Conservation (phyloP, 2,888 invertebrate genomes). For the Acanthococcus lagerstroemiae region DNA sequence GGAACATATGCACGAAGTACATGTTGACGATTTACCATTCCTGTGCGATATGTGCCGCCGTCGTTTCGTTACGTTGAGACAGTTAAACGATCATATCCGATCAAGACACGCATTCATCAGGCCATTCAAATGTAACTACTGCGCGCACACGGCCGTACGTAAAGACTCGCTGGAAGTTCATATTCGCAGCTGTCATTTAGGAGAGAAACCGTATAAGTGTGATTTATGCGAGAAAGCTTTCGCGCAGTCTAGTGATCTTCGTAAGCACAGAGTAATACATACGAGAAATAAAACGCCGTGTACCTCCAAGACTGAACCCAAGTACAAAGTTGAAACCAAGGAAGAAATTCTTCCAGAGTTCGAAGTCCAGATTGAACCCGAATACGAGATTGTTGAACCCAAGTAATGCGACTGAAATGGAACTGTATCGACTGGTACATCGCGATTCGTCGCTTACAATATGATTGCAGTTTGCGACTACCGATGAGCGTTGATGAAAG, state of each 20-base stretch:
- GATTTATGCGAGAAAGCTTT: constrained; percentile 42
- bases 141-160: constrained; percentile 5
- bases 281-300: background rate
- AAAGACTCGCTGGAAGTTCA: constrained; percentile 20
- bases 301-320: too few species aligned
- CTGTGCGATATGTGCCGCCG: constrained; percentile 5
- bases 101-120: constrained; percentile 5
- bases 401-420: too few species aligned
- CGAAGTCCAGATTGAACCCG: too few species aligned
- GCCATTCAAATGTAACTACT: constrained; percentile 20
- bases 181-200: constrained; percentile 10
- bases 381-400: too few species aligned
- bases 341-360: too few species aligned
- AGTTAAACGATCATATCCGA: constrained; percentile 8
- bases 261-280: constrained; percentile 10
- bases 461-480: too few species aligned
- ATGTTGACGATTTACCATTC: constrained; percentile 13
- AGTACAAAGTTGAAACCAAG: too few species aligned
- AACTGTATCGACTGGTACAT: too few species aligned
- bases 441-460: too few species aligned
- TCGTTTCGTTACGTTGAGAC: constrained; percentile 13
- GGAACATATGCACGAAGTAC: constrained; percentile 9
- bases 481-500: too few species aligned
- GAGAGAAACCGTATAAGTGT: constrained; percentile 14
- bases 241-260: constrained; percentile 15